These are phyloP conservation scores for Xenops minutus DNA, from an alignment of 2,797 vertebrate genomes.

Conservation along the genomic window DNA sequence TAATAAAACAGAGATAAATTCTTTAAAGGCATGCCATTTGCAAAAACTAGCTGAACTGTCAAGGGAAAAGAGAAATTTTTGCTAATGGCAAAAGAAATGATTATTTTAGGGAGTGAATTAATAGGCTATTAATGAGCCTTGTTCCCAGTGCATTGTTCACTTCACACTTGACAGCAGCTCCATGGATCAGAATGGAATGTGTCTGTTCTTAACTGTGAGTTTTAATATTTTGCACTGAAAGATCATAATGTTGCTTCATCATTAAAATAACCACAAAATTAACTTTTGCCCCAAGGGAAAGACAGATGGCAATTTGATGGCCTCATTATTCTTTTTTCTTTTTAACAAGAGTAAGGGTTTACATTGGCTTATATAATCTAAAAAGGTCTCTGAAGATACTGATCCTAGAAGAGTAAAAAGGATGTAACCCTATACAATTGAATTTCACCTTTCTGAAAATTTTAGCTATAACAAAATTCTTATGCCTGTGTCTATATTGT, in stretches of 20 bases:
- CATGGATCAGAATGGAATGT: slow-evolving; percentile 53
- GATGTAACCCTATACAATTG: neutral
- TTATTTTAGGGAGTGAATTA: slow-evolving; percentile 71
- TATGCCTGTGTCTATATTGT: rapidly evolving
- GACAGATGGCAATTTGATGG: slow-evolving; percentile 66
- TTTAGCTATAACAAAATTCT: neutral
- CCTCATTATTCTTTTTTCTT: slow-evolving; percentile 65
- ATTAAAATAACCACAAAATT: slow-evolving; percentile 64
- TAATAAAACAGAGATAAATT: slow-evolving; percentile 39
- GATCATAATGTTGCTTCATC: slow-evolving; percentile 71
- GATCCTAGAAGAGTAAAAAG: slow-evolving; percentile 1
- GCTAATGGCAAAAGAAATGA: slow-evolving; percentile 67
- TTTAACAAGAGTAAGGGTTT: slow-evolving; percentile 53
- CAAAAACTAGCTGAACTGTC: slow-evolving; percentile 40
- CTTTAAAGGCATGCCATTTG: slow-evolving; percentile 33
- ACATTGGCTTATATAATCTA: slow-evolving; percentile 41
- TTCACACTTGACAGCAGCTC: slow-evolving; percentile 62
- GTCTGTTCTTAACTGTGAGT: slow-evolving; percentile 62
- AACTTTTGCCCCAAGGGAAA: slow-evolving; percentile 66
- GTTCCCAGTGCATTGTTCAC: slow-evolving; percentile 57
- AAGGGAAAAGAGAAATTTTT: slow-evolving; percentile 58
- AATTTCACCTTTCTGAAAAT: neutral
- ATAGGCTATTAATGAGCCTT: slow-evolving; percentile 65
- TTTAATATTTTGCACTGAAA: slow-evolving; percentile 69
- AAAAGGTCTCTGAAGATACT: slow-evolving; percentile 30